Percentiles rank a stretch among this genome's conserved stretches.
Evolutionary conservation across 2,888 invertebrate species (phyloP).

Genomic region (Nymphalis urticae): DNA sequence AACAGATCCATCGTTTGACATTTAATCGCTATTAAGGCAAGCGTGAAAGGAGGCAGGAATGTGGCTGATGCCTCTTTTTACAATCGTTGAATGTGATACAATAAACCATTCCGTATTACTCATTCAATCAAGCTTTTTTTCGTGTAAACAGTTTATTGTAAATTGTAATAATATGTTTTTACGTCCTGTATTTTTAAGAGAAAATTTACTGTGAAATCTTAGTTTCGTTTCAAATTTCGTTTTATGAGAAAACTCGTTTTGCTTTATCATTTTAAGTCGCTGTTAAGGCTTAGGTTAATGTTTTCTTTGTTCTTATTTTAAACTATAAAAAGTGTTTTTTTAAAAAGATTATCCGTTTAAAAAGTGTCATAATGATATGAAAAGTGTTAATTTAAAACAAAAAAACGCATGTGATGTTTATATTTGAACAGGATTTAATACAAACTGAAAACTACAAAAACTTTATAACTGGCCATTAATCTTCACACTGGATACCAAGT

Average conservation of each 20-base stretch:
- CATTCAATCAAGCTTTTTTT: slow-evolving; percentile 24
- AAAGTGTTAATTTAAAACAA: no score
- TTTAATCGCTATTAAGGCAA: slow-evolving; percentile 34
- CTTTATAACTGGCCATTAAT: slow-evolving; percentile 6
- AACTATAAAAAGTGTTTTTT: no score
- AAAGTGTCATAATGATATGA: no score
- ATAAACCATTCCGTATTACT: slow-evolving; percentile 15
- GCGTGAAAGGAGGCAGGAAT: slow-evolving; percentile 68
- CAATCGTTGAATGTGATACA: slow-evolving; percentile 40
- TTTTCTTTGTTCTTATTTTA: background rate
- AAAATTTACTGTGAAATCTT: background rate
- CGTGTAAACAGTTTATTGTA: slow-evolving; percentile 1
- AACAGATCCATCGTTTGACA: slow-evolving; percentile 38
- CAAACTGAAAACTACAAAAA: background rate
- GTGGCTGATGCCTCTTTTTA: slow-evolving; percentile 51
- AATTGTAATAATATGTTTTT: background rate
- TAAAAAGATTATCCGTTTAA: no score
- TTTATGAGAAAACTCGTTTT: background rate
- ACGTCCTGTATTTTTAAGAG: background rate
- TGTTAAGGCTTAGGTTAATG: background rate
- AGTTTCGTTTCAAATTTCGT: background rate
- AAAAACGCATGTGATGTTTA: no score
- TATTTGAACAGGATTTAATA: no score
- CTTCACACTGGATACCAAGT: slow-evolving; percentile 18
- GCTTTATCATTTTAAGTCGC: background rate